phyloP scores from a whole-genome alignment of 2,113 vertebrate genomes.

The Hyaena hyaena region DNA sequence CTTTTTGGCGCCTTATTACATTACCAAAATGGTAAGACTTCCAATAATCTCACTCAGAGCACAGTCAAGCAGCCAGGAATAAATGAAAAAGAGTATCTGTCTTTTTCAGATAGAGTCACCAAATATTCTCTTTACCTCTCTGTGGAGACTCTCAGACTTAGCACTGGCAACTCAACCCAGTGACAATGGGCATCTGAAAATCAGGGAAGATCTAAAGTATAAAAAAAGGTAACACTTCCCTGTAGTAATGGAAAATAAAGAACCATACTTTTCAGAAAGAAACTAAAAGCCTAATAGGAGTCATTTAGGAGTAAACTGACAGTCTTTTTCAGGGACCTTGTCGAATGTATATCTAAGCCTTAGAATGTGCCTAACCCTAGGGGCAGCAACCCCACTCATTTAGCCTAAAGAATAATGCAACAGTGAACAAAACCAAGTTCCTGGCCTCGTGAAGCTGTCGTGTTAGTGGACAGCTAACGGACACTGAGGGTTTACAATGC shows the following conservation, averaged over 20 bases:
- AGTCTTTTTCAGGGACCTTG: neutral
- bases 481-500: neutral
- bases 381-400: neutral
- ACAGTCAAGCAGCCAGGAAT: neutral
- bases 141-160: neutral
- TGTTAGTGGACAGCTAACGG: neutral
- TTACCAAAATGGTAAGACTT: neutral
- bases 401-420: neutral
- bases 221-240: neutral
- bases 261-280: neutral
- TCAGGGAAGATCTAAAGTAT: neutral
- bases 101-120: neutral
- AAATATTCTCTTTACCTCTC: neutral
- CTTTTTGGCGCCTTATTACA: neutral
- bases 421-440: neutral
- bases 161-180: neutral
- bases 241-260: neutral
- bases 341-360: neutral
- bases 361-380: neutral
- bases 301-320: neutral
- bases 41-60: slow-evolving; percentile 7
- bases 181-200: neutral
- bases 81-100: neutral
- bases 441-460: neutral
- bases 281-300: neutral